Conservation (phyloP, 2,113 vertebrate species). For the Grammomys surdaster region DNA sequence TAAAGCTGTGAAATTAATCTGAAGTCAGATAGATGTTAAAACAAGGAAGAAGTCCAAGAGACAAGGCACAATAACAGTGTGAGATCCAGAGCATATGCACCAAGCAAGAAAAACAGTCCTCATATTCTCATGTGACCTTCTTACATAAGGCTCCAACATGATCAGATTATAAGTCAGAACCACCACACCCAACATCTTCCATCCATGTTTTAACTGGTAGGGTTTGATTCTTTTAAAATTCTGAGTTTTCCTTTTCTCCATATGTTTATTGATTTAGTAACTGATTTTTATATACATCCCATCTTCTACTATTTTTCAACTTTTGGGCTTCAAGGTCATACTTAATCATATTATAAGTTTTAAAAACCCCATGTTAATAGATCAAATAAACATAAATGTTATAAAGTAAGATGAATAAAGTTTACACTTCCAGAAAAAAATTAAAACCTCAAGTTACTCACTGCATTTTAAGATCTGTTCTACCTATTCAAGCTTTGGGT, state of each 20-base stretch:
- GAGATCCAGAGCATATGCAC: neutral
- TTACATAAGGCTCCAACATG: neutral
- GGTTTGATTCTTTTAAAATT: neutral
- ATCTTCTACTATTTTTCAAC: neutral
- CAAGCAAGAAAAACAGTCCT: neutral
- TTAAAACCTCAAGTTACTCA: neutral
- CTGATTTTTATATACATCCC: neutral
- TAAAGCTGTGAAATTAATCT: neutral
- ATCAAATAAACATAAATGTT: too few relatives aligned
- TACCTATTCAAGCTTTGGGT: neutral
- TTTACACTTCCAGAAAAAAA: too few relatives aligned
- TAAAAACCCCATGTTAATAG: neutral
- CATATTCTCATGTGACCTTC: neutral
- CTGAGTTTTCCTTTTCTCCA: neutral
- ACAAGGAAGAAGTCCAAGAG: neutral
- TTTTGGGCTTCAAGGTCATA: neutral
- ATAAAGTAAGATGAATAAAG: too few relatives aligned
- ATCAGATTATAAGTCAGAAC: neutral
- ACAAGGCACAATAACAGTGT: too few relatives aligned
- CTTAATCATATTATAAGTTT: neutral
- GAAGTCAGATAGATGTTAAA: neutral
- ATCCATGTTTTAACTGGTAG: neutral
- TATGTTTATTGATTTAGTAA: neutral
- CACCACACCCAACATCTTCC: neutral
- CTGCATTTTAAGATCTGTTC: neutral